Conservation (phyloP, 2,113 vertebrate genomes). For the Neolamprologus caudopunctatus region DNA sequence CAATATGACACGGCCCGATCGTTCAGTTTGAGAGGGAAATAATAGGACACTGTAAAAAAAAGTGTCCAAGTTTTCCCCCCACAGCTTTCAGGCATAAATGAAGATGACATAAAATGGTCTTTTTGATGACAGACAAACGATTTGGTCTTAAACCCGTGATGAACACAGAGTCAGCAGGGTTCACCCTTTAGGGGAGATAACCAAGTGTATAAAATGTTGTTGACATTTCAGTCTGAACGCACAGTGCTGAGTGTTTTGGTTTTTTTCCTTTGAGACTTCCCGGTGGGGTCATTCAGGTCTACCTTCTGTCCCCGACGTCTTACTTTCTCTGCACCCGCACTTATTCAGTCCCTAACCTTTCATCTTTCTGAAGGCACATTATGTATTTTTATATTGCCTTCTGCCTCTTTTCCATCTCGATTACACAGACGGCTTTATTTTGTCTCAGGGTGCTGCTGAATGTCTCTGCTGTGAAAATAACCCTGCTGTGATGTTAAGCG, state of each 20-base stretch:
- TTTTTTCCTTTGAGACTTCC: rapidly evolving
- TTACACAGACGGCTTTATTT: background rate
- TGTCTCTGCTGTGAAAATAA: background rate
- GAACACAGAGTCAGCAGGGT: background rate
- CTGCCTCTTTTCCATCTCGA: background rate
- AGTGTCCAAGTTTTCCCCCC: background rate
- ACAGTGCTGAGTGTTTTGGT: rapidly evolving
- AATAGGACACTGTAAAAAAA: background rate
- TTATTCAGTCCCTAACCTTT: background rate
- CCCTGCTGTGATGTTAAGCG: background rate
- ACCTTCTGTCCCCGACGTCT: background rate
- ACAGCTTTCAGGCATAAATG: background rate
- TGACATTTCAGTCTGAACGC: background rate
- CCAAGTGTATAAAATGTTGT: background rate
- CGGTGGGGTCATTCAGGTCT: background rate
- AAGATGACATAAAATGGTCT: background rate
- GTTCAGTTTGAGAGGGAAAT: too few relatives aligned
- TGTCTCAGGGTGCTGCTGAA: background rate
- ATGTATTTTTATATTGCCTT: rapidly evolving
- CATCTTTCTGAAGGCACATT: background rate
- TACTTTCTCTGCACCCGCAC: rapidly evolving
- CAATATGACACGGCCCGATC: rapidly evolving
- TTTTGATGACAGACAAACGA: background rate
- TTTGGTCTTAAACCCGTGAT: background rate
- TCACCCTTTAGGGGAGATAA: background rate